These are phyloP conservation scores for Zootermopsis nevadensis DNA, from an alignment of 2,888 invertebrate genomes.

Conservation along the genomic window DNA sequence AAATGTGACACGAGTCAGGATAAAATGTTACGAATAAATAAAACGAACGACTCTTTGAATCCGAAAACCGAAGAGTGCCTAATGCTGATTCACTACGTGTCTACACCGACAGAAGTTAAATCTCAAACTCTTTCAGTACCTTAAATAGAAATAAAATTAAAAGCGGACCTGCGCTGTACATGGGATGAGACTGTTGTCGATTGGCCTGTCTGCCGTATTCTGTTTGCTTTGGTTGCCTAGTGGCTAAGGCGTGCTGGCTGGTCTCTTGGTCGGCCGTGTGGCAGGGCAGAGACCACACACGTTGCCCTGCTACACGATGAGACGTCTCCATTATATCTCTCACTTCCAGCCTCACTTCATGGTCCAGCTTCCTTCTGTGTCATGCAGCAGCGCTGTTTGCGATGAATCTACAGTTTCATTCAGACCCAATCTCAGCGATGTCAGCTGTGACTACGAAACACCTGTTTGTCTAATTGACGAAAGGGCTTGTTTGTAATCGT, in stretches of 20 bases:
- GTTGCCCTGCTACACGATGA: not conserved
- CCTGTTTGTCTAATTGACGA: too few relatives aligned
- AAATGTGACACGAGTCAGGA: too few relatives aligned
- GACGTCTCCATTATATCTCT: slow-evolving; percentile 30
- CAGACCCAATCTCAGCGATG: too few relatives aligned
- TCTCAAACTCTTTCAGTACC: not conserved
- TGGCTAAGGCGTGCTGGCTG: not conserved
- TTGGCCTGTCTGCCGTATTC: not conserved
- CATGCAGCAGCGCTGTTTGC: not conserved
- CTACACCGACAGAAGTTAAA: not conserved
- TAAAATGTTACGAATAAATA: too few relatives aligned
- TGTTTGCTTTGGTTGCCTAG: not conserved
- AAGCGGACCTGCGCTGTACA: not conserved
- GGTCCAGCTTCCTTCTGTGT: not conserved
- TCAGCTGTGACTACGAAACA: too few relatives aligned
- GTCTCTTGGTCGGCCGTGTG: not conserved
- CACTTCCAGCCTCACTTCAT: slow-evolving; percentile 11
- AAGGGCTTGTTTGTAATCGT: too few relatives aligned
- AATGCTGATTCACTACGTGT: too few relatives aligned
- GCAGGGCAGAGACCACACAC: slow-evolving; percentile 32
- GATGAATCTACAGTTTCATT: not conserved
- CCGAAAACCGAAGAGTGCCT: too few relatives aligned
- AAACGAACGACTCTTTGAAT: too few relatives aligned
- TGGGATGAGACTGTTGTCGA: too few relatives aligned
- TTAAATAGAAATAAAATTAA: not conserved